Evolutionary conservation across 2,113 vertebrate genomes (phyloP).

Genomic region (Alethe castanea): DNA sequence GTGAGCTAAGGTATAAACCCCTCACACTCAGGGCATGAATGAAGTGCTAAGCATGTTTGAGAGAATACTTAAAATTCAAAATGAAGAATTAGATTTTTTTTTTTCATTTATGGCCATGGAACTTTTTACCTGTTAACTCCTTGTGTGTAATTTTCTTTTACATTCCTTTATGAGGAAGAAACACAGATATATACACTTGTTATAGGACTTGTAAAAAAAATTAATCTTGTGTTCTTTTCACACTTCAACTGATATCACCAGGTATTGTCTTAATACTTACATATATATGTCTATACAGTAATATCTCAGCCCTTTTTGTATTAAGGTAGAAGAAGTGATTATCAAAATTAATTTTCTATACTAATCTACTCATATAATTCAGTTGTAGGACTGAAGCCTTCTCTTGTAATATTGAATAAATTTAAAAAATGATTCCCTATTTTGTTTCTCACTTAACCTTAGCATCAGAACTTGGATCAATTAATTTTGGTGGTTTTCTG

Average conservation of each 20-base stretch:
- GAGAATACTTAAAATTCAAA: background rate
- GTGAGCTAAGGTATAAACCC: conserved; percentile 35
- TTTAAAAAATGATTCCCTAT: background rate
- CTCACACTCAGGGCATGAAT: background rate
- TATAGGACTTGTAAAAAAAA: background rate
- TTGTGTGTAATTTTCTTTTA: background rate
- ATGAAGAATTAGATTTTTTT: background rate
- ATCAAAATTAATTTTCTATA: background rate
- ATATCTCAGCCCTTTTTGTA: background rate
- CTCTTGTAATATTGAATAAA: background rate
- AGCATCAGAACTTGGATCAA: background rate
- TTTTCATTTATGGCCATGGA: background rate
- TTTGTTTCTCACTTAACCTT: background rate
- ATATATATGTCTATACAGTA: background rate
- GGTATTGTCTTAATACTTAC: background rate
- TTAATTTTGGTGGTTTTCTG: background rate
- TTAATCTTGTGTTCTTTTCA: background rate
- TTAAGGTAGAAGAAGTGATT: background rate
- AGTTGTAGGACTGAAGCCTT: background rate
- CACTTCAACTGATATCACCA: background rate
- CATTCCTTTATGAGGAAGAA: background rate
- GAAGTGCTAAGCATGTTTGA: conserved; percentile 1
- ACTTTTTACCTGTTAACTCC: background rate
- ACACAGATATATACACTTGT: background rate
- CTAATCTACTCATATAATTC: background rate